Conservation (phyloP, 2,113 vertebrate genomes). For the Sapayoa aenigma region DNA sequence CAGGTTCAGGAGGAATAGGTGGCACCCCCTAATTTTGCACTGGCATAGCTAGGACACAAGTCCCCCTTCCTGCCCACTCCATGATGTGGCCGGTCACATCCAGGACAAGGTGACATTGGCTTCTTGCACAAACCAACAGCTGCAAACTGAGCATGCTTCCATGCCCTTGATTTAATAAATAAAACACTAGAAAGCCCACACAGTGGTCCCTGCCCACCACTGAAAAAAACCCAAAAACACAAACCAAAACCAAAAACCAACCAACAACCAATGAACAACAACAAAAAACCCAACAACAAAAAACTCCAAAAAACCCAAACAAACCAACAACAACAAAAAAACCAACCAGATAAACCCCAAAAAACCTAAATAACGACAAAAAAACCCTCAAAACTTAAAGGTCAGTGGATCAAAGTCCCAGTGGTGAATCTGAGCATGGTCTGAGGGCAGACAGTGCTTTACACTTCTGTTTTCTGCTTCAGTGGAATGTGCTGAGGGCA, state of each 20-base stretch:
- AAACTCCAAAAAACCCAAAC: not conserved
- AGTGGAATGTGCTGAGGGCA: constrained; percentile 14
- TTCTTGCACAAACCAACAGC: not conserved
- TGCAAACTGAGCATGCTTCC: not conserved
- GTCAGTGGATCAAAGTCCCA: constrained; percentile 4
- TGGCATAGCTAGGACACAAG: not conserved
- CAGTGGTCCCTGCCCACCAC: not conserved
- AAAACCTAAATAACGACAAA: not conserved
- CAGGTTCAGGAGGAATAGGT: not conserved
- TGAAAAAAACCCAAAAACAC: not conserved
- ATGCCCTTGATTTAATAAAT: not conserved
- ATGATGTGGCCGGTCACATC: not conserved
- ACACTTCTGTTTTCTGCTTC: not conserved
- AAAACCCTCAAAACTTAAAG: not conserved
- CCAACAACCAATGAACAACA: not conserved
- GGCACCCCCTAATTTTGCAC: not conserved
- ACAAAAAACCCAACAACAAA: not conserved
- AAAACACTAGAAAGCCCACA: not conserved
- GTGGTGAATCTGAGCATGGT: not conserved
- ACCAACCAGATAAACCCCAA: no score
- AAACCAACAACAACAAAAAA: not conserved
- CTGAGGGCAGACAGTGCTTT: not conserved
- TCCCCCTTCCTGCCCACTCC: not conserved
- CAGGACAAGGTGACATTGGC: not conserved
- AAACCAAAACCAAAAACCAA: not conserved